These are phyloP conservation scores for Heliconius cydno DNA, from an alignment of 2,888 invertebrate species.

Conservation along the genomic window DNA sequence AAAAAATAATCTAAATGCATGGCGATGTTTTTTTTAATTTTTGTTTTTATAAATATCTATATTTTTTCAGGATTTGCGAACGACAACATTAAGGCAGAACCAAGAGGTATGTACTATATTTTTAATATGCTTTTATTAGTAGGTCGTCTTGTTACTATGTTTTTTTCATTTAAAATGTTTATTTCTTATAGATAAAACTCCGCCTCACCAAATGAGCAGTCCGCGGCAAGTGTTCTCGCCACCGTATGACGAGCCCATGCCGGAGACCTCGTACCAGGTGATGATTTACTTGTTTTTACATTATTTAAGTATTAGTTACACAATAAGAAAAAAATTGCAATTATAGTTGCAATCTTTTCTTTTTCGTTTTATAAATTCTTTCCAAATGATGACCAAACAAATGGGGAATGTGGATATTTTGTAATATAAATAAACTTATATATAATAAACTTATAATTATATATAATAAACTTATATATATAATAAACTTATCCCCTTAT, in stretches of 20 bases:
- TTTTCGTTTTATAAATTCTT: no score
- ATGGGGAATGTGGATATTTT: no score
- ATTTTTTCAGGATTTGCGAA: conserved; percentile 48
- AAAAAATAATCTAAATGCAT: not conserved
- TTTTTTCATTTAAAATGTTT: not conserved
- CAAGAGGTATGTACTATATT: conserved; percentile 59
- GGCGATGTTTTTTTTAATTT: not conserved
- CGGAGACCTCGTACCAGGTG: conserved; percentile 45
- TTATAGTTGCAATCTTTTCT: no score
- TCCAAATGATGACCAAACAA: no score
- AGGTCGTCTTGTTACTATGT: no score
- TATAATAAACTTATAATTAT: no score
- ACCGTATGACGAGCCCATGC: conserved; percentile 46
- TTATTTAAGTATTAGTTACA: not conserved
- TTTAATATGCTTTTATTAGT: no score
- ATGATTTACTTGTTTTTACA: not conserved
- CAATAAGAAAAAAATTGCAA: no score
- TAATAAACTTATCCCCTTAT: no score
- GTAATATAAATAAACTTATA: no score
- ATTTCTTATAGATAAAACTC: conserved; percentile 45
- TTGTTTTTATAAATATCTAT: not conserved
- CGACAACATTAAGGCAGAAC: conserved; percentile 67
- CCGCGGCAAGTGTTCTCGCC: conserved; percentile 58
- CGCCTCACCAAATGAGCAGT: conserved; percentile 61
- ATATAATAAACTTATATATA: no score